Evolutionary conservation across 2,888 invertebrate species (phyloP).

Genomic region (Orthosia gracilis): DNA sequence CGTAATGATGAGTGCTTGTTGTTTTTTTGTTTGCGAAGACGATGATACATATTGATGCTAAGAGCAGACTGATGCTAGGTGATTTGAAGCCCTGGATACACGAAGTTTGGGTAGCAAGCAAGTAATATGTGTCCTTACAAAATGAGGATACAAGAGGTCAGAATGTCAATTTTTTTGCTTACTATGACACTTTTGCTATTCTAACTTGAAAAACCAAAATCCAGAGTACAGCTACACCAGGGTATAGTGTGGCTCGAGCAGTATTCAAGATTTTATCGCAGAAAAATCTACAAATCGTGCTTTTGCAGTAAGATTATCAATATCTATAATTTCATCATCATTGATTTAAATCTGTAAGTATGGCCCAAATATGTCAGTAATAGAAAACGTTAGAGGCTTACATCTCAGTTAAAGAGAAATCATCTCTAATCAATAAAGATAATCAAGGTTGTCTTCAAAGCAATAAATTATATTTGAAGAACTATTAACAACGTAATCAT

Average conservation of each 20-base stretch:
- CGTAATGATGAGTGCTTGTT: not conserved
- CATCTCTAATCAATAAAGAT: slow-evolving; percentile 8
- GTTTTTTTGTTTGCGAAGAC: not conserved
- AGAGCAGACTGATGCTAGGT: not conserved
- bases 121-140: not conserved
- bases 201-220: no score
- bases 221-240: no score
- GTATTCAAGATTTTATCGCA: not conserved
- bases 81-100: not conserved
- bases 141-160: not conserved
- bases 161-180: not conserved
- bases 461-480: slow-evolving; percentile 7
- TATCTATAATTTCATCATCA: not conserved
- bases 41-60: not conserved
- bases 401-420: slow-evolving; percentile 33
- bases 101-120: not conserved
- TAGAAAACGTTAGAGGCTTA: not conserved
- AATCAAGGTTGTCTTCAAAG: not conserved
- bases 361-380: not conserved
- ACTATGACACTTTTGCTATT: not conserved
- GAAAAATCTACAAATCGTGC: slow-evolving; percentile 5
- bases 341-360: slow-evolving; percentile 23
- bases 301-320: slow-evolving; percentile 1
- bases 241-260: not conserved
- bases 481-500: not conserved